These are phyloP conservation scores for Steinernema hermaphroditum DNA, from an alignment of 2,888 invertebrate genomes.

Conservation along the genomic window DNA sequence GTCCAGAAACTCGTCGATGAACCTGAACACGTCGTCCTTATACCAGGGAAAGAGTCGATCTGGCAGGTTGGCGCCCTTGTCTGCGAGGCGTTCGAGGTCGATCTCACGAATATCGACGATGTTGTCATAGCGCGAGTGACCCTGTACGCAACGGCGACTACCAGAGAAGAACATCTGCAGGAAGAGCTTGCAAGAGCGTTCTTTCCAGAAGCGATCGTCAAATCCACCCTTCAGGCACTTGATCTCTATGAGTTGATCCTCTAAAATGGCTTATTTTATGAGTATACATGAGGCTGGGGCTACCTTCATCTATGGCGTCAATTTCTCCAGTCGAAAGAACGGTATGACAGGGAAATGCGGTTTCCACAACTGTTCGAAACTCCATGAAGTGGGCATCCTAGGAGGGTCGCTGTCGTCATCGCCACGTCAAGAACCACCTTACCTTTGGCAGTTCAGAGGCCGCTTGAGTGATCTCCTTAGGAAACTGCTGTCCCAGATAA, in stretches of 20 bases:
- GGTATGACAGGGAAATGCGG: background rate
- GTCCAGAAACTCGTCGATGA: constrained; percentile 10
- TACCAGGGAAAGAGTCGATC: constrained; percentile 20
- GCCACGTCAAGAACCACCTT: no score
- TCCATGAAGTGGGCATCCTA: constrained; percentile 9
- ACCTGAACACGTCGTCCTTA: constrained; percentile 11
- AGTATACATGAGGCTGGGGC: background rate
- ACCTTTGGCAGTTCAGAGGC: no score
- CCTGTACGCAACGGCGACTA: constrained; percentile 6
- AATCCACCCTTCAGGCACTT: constrained; percentile 14
- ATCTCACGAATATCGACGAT: constrained; percentile 11
- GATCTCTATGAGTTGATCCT: constrained; percentile 17
- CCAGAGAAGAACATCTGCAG: constrained; percentile 27
- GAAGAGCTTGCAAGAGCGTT: constrained; percentile 27
- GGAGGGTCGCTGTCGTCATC: no score
- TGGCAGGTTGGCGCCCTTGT: constrained; percentile 19
- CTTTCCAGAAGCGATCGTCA: constrained; percentile 14
- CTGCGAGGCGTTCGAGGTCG: constrained; percentile 9
- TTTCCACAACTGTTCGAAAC: constrained; percentile 9
- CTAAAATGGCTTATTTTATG: background rate
- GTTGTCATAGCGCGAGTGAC: background rate
- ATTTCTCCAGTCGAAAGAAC: constrained; percentile 6
- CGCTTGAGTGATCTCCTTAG: constrained; percentile 10
- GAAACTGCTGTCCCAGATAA: constrained; percentile 13
- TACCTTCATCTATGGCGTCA: constrained; percentile 24